Conservation (phyloP, 2,888 invertebrate species). For the Hydriomena furcata region DNA sequence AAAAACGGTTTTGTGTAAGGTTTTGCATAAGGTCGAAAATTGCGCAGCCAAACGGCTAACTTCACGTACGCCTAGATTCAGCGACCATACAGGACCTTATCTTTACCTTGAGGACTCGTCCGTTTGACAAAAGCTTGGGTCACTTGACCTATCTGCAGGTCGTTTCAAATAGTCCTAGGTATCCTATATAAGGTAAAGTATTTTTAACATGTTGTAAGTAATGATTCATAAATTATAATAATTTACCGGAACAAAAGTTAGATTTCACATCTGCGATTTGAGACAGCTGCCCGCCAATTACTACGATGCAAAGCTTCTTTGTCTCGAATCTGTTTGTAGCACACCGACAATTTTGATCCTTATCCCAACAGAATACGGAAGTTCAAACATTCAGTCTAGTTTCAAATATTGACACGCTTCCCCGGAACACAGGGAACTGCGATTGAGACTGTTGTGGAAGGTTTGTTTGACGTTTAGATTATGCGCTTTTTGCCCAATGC, state of each 20-base stretch:
- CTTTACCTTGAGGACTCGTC: too few relatives aligned
- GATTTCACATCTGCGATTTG: slow-evolving; percentile 31
- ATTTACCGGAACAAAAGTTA: slow-evolving; percentile 19
- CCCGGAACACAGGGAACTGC: slow-evolving; percentile 38
- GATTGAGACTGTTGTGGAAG: slow-evolving; percentile 28
- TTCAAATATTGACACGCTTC: slow-evolving; percentile 60
- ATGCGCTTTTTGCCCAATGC: slow-evolving; percentile 17
- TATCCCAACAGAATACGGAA: slow-evolving; percentile 13
- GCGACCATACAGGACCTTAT: too few relatives aligned
- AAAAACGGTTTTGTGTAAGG: too few relatives aligned
- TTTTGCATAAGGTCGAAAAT: too few relatives aligned
- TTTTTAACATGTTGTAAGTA: background rate
- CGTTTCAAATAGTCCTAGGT: too few relatives aligned
- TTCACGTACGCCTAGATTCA: too few relatives aligned
- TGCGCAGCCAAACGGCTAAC: too few relatives aligned
- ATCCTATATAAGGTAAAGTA: background rate
- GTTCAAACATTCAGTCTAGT: slow-evolving; percentile 33
- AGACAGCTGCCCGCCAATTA: slow-evolving; percentile 55
- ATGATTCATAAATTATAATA: slow-evolving; percentile 7
- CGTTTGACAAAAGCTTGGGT: too few relatives aligned
- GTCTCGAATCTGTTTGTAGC: slow-evolving; percentile 40
- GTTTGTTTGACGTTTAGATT: slow-evolving; percentile 28
- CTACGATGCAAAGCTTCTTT: slow-evolving; percentile 46
- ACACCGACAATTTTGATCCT: slow-evolving; percentile 8
- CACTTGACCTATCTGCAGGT: too few relatives aligned